Percentiles rank a stretch among this genome's conserved stretches.
Evolutionary conservation across 2,113 vertebrate species (phyloP).

Genomic region (Tringa solitaria): DNA sequence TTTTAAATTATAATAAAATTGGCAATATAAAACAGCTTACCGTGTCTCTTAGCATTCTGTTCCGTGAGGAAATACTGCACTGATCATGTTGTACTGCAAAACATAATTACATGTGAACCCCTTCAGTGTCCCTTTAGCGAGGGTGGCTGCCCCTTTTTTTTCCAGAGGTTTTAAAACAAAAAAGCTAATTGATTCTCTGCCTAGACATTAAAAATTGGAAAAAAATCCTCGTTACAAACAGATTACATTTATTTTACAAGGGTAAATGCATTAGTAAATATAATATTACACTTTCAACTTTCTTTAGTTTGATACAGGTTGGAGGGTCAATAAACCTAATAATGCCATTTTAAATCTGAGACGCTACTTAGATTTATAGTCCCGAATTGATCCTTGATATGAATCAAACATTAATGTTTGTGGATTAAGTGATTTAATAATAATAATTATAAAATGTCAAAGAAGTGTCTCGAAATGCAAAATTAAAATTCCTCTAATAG

Average conservation of each 20-base stretch:
- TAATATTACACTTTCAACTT: background rate
- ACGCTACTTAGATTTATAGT: background rate
- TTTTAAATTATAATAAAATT: background rate
- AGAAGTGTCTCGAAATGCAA: background rate
- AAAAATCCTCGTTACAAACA: background rate
- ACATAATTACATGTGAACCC: background rate
- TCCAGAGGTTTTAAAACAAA: background rate
- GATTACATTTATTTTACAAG: background rate
- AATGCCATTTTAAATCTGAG: background rate
- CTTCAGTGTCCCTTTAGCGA: background rate
- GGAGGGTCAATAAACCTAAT: background rate
- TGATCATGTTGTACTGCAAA: background rate
- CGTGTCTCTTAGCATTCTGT: background rate
- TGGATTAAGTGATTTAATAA: background rate
- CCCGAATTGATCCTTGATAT: background rate
- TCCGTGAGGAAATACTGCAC: background rate
- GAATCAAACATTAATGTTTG: background rate
- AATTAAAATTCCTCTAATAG: background rate
- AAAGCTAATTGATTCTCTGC: background rate
- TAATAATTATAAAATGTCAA: background rate
- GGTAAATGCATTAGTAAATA: background rate
- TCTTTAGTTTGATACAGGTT: background rate
- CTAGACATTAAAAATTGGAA: background rate
- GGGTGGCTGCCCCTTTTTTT: background rate
- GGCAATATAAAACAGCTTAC: background rate